Conservation (phyloP, 1,140 invertebrate genomes). For the Drosophila pandora region DNA sequence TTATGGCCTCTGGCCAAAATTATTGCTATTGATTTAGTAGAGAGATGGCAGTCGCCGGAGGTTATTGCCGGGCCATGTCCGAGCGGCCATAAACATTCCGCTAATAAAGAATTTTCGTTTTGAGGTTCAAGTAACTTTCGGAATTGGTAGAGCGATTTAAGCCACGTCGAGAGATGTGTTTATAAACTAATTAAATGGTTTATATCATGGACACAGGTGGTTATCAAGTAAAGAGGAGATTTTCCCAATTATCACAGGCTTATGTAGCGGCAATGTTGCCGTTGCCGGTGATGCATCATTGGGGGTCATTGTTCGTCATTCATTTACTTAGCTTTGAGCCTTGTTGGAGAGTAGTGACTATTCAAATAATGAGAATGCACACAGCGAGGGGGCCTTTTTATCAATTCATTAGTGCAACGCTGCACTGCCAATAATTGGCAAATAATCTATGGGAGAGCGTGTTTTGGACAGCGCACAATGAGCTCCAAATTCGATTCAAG, state of each 20-base stretch:
- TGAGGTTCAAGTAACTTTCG: conserved; percentile 1
- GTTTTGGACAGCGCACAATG: conserved; percentile 29
- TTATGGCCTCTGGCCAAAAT: conserved; percentile 60
- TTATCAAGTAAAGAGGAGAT: neutral
- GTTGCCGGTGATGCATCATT: conserved; percentile 1
- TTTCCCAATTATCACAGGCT: conserved; percentile 11
- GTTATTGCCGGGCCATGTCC: conserved; percentile 26
- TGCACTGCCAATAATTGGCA: conserved; percentile 26
- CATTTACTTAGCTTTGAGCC: conserved; percentile 5
- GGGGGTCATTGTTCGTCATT: neutral
- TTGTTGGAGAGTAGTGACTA: neutral
- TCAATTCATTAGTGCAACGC: conserved; percentile 17
- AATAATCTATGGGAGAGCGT: conserved; percentile 2
- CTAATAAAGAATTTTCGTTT: conserved; percentile 34
- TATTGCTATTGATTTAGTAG: conserved; percentile 73
- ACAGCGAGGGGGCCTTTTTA: conserved; percentile 3
- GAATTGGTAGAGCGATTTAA: conserved; percentile 3
- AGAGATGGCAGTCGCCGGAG: conserved; percentile 14
- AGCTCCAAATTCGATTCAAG: conserved; percentile 14
- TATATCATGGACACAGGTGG: neutral
- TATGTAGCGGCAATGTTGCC: neutral
- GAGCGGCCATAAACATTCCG: conserved; percentile 47
- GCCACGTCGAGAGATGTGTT: neutral
- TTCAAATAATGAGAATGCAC: conserved; percentile 4
- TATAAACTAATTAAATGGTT: conserved; percentile 21